Conservation (phyloP, 2,797 vertebrate species). For the Coracias cyanogaster region DNA sequence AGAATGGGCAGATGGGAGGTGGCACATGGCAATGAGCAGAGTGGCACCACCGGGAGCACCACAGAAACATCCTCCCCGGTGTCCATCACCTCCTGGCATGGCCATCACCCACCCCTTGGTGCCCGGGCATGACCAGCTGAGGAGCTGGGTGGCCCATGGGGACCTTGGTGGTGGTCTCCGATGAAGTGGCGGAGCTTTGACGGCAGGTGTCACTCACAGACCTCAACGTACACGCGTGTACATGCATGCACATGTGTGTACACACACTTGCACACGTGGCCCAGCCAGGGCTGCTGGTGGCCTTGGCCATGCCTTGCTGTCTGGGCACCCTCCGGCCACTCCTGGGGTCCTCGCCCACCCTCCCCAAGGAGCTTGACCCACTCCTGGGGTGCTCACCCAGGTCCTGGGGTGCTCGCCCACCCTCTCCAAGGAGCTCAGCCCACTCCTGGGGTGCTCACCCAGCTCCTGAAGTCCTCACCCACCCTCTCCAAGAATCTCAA, state of each 20-base stretch:
- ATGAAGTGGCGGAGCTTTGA: background rate
- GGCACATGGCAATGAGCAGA: background rate
- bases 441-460: background rate
- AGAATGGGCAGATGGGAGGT: background rate
- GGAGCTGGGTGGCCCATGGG: background rate
- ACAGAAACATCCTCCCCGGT: fast-evolving
- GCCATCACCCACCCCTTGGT: background rate
- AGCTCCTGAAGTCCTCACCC: background rate
- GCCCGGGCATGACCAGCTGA: fast-evolving
- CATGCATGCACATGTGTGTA: background rate
- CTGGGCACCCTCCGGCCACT: background rate
- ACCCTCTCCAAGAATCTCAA: too few relatives aligned
- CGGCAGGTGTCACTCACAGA: background rate
- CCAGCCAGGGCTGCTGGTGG: background rate
- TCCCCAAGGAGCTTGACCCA: background rate
- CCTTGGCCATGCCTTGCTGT: background rate
- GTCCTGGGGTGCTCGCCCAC: background rate
- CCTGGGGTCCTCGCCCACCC: background rate
- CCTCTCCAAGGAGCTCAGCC: too few relatives aligned
- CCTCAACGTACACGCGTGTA: background rate
- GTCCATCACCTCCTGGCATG: fast-evolving
- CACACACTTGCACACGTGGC: background rate
- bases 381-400: background rate
- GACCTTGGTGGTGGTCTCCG: background rate
- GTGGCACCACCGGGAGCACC: too few relatives aligned